phyloP scores from a whole-genome alignment of 2,888 invertebrate species.

The Caenorhabditis angaria region DNA sequence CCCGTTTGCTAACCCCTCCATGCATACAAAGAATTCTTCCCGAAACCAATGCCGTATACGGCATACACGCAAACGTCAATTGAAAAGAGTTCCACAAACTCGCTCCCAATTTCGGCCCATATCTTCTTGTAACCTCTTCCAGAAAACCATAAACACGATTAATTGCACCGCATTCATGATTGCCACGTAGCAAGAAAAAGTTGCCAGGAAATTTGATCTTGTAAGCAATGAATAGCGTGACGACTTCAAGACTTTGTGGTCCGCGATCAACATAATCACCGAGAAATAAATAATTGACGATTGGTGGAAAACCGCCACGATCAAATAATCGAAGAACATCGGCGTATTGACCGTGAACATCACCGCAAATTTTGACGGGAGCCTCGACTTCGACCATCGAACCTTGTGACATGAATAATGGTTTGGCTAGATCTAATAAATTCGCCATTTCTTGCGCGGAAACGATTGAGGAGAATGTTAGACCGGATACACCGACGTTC shows the following conservation, averaged over 20 bases:
- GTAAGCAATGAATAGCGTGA: slow-evolving; percentile 56
- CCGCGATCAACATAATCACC: slow-evolving; percentile 66
- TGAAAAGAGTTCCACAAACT: slow-evolving; percentile 55
- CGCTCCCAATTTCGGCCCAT: slow-evolving; percentile 33
- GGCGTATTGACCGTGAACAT: slow-evolving; percentile 61
- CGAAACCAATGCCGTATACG: slow-evolving; percentile 52
- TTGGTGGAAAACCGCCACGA: slow-evolving; percentile 61
- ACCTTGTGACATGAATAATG: slow-evolving; percentile 28
- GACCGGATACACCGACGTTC: slow-evolving; percentile 17
- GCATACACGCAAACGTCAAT: slow-evolving; percentile 58
- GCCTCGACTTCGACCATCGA: slow-evolving; percentile 57
- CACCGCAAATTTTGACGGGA: slow-evolving; percentile 64
- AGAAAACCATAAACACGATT: slow-evolving; percentile 64
- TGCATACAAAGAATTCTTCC: slow-evolving; percentile 63
- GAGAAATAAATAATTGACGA: slow-evolving; percentile 62
- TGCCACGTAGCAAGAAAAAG: slow-evolving; percentile 62
- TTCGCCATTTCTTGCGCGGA: not conserved
- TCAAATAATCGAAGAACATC: slow-evolving; percentile 62
- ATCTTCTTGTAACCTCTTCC: slow-evolving; percentile 58
- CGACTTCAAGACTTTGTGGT: slow-evolving; percentile 56
- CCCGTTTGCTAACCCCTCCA: slow-evolving; percentile 50
- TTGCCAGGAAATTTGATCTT: slow-evolving; percentile 57
- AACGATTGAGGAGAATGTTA: slow-evolving; percentile 4
- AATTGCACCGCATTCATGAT: slow-evolving; percentile 58
- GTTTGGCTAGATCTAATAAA: slow-evolving; percentile 21